These are phyloP conservation scores for Lophura nycthemera DNA, from an alignment of 2,113 vertebrate genomes.

Conservation along the genomic window DNA sequence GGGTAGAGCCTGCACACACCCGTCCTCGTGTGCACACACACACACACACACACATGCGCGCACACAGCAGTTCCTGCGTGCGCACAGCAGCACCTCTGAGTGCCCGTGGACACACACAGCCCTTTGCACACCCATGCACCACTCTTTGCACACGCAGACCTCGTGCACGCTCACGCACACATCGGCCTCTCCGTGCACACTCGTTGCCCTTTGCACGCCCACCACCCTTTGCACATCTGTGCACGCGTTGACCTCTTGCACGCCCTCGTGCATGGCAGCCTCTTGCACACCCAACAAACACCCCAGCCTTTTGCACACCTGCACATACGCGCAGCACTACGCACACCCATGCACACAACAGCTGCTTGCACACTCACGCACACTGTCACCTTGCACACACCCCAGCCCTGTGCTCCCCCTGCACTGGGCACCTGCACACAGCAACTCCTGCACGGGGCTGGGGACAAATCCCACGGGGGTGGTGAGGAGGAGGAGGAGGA, in stretches of 20 bases:
- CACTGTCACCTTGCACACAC: too few species aligned
- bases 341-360: background rate
- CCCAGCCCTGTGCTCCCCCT: background rate
- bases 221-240: background rate
- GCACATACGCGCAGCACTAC: fast-evolving
- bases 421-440: background rate
- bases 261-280: background rate
- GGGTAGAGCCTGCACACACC: background rate
- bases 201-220: background rate
- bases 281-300: background rate
- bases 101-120: background rate
- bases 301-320: background rate
- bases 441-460: fast-evolving
- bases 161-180: too few species aligned
- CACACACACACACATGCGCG: too few species aligned
- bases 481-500: background rate
- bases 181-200: background rate
- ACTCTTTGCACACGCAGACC: background rate
- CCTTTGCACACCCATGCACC: background rate
- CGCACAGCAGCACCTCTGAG: background rate
- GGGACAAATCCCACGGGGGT: background rate
- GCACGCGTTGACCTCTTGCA: too few species aligned
- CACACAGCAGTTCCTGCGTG: too few species aligned
- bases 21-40: background rate
- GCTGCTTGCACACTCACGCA: too few species aligned